phyloP scores from a whole-genome alignment of 2,797 vertebrate species.

The Xenopus petersii region DNA sequence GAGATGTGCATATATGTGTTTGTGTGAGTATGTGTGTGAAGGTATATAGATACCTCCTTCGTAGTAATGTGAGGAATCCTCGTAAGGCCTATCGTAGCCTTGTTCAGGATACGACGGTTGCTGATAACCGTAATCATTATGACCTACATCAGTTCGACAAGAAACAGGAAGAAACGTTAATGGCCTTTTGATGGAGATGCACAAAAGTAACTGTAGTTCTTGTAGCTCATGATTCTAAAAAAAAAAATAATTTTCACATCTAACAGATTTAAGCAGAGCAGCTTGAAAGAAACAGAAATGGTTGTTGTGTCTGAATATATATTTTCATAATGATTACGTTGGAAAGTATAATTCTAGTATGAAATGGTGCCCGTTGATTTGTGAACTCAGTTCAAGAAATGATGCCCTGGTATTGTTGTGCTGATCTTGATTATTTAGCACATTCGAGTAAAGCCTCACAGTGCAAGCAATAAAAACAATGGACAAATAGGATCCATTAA shows the following conservation, averaged over 20 bases:
- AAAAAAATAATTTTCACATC: constrained; percentile 57
- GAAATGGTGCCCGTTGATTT: neutral
- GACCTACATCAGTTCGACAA: constrained; percentile 83
- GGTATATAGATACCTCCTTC: constrained; percentile 83
- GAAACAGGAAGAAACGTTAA: constrained; percentile 83
- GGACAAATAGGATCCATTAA: no score
- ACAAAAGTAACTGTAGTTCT: constrained; percentile 67
- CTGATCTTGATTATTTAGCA: no score
- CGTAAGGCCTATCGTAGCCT: constrained; percentile 86
- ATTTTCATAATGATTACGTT: neutral
- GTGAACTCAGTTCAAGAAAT: neutral
- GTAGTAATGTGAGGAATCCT: constrained; percentile 83
- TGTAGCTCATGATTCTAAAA: constrained; percentile 65
- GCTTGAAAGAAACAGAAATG: constrained; percentile 7
- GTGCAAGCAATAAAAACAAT: neutral
- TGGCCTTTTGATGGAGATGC: constrained; percentile 75
- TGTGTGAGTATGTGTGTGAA: constrained; percentile 71
- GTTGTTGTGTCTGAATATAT: neutral
- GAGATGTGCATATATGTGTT: constrained; percentile 42
- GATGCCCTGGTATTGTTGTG: no score
- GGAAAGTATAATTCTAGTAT: neutral
- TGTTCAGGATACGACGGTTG: constrained; percentile 83
- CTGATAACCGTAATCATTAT: constrained; percentile 84
- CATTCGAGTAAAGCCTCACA: neutral
- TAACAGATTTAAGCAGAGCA: constrained; percentile 49